phyloP scores from a whole-genome alignment of 2,113 vertebrate genomes.

The Ptilorrhoa leucosticta region DNA sequence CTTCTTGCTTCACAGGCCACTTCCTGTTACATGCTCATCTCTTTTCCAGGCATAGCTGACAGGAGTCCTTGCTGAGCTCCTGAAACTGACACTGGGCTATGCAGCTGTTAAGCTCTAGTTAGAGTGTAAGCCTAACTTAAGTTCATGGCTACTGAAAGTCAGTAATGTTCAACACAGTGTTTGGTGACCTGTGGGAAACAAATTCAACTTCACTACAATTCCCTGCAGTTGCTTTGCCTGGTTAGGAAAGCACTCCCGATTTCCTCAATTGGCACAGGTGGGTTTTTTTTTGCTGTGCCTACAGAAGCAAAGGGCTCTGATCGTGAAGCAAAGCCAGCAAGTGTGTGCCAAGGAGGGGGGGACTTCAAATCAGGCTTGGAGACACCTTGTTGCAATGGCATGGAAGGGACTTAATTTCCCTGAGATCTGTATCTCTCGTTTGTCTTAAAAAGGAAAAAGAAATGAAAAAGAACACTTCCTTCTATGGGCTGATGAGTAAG shows the following conservation, averaged over 20 bases:
- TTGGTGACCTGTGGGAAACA: not conserved
- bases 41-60: not conserved
- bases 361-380: not conserved
- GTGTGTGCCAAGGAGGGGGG: not conserved
- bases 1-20: constrained; percentile 31
- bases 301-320: not conserved
- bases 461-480: not conserved
- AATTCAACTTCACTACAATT: not conserved
- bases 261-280: not conserved
- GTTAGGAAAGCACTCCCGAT: not conserved
- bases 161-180: not conserved
- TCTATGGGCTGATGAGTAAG: not conserved
- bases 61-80: not conserved
- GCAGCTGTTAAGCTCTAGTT: not conserved
- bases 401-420: not conserved
- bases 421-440: not conserved
- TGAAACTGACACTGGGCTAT: not conserved
- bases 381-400: not conserved
- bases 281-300: not conserved
- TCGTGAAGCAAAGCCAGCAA: not conserved
- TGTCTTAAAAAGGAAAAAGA: not conserved
- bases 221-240: not conserved
- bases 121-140: not conserved
- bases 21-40: constrained; percentile 16
- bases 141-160: not conserved